A percentile compares a stretch with the other conserved stretches of the same genome.
Conservation (phyloP, 2,888 invertebrate species). For the Empis stercorea region DNA sequence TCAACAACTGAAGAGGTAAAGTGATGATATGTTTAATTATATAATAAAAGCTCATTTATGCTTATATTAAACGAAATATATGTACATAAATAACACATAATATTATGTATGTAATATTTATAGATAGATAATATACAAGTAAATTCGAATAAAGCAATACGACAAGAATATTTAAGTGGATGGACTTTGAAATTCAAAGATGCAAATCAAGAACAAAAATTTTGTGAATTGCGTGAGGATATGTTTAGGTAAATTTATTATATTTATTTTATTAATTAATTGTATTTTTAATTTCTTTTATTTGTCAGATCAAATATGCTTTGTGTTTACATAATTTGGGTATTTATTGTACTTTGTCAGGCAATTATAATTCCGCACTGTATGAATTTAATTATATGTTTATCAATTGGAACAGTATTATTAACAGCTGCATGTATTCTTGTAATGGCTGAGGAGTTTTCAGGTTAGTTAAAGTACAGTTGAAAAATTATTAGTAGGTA, state of each 20-base stretch:
- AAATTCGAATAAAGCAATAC: slow-evolving; percentile 78
- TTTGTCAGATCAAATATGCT: slow-evolving; percentile 63
- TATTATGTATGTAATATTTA: too few species aligned
- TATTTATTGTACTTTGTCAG: slow-evolving; percentile 72
- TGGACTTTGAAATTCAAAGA: slow-evolving; percentile 83
- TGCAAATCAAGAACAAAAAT: slow-evolving; percentile 67
- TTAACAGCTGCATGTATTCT: slow-evolving; percentile 57
- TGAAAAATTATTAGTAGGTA: too few species aligned
- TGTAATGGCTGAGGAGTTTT: slow-evolving; percentile 80
- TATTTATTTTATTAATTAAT: slow-evolving; percentile 4
- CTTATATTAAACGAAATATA: too few species aligned
- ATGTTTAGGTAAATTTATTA: slow-evolving; percentile 59
- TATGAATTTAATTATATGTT: slow-evolving; percentile 43
- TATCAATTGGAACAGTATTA: slow-evolving; percentile 54
- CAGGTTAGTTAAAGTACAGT: slow-evolving; percentile 19
- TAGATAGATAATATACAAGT: slow-evolving; percentile 75
- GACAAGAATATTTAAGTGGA: slow-evolving; percentile 70
- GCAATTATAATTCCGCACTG: slow-evolving; percentile 58
- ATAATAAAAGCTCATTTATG: too few species aligned
- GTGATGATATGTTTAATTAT: neutral
- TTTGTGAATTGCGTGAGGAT: slow-evolving; percentile 73
- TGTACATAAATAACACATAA: too few species aligned
- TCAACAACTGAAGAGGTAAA: slow-evolving; percentile 33
- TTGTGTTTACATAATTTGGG: slow-evolving; percentile 83
- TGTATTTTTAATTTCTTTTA: neutral